phyloP scores from a whole-genome alignment of 1,140 invertebrate genomes.

The Platorchestia sp. region DNA sequence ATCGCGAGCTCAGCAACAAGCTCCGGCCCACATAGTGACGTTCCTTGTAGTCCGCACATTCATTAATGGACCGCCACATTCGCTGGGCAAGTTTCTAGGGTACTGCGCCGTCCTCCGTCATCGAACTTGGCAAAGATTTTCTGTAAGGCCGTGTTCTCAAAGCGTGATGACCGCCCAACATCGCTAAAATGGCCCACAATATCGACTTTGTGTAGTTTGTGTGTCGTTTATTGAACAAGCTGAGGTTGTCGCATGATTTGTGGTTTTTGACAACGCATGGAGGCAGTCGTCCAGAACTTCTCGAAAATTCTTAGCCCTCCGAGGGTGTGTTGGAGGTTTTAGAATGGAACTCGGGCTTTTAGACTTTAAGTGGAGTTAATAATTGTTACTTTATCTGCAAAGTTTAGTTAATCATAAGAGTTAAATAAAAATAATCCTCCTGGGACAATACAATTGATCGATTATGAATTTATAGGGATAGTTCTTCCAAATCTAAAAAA shows the following conservation, averaged over 20 bases:
- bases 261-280: neutral
- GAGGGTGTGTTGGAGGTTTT: neutral
- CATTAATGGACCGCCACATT: neutral
- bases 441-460: neutral
- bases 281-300: conserved; percentile 3
- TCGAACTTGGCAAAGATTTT: neutral
- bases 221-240: neutral
- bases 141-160: neutral
- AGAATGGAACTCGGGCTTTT: neutral
- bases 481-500: neutral
- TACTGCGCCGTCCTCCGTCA: neutral
- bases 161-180: neutral
- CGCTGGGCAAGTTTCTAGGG: neutral
- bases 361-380: neutral
- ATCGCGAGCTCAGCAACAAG: neutral
- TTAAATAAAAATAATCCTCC: too few species aligned
- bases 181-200: neutral
- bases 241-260: neutral
- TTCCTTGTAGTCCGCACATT: conserved; percentile 6
- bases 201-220: neutral
- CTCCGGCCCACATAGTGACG: neutral
- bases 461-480: neutral
- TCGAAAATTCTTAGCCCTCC: neutral
- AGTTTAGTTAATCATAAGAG: neutral
- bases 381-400: neutral